phyloP scores from a whole-genome alignment of 2,888 invertebrate species.

The Odontothrips loti region DNA sequence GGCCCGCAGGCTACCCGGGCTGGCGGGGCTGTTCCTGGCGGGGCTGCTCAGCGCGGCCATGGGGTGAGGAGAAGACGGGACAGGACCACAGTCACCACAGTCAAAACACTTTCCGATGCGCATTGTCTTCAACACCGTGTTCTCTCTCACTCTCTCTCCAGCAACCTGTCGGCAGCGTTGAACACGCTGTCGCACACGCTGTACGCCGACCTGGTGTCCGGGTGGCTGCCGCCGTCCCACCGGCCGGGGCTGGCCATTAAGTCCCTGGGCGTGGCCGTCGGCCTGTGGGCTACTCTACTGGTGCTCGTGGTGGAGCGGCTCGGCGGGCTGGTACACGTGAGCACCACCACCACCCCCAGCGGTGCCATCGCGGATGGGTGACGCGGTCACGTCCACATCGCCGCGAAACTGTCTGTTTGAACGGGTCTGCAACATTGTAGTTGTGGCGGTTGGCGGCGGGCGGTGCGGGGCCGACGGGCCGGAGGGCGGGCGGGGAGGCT shows the following conservation, averaged over 20 bases:
- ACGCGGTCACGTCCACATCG: too few relatives aligned
- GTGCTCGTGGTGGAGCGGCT: slow-evolving; percentile 11
- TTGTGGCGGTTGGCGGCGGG: too few relatives aligned
- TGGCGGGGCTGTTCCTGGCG: not conserved
- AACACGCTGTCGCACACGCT: slow-evolving; percentile 11
- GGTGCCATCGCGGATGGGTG: too few relatives aligned
- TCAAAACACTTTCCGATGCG: too few relatives aligned
- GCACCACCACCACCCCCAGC: not conserved
- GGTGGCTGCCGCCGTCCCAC: not conserved
- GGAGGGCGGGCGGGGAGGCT: too few relatives aligned
- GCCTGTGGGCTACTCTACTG: not conserved
- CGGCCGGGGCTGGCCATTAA: not conserved
- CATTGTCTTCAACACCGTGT: too few relatives aligned
- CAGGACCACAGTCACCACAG: not conserved
- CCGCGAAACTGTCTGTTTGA: too few relatives aligned
- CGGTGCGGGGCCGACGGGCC: too few relatives aligned
- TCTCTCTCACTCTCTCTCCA: not conserved
- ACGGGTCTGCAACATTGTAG: too few relatives aligned
- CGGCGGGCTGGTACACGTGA: not conserved
- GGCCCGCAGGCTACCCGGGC: not conserved
- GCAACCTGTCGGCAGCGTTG: slow-evolving; percentile 5
- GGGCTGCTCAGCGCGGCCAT: slow-evolving; percentile 4
- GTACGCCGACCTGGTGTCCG: slow-evolving; percentile 11
- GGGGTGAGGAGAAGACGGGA: not conserved
- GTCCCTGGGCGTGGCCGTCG: not conserved